Conservation (phyloP, 2,113 vertebrate genomes). For the Ivindomyrus marchei region DNA sequence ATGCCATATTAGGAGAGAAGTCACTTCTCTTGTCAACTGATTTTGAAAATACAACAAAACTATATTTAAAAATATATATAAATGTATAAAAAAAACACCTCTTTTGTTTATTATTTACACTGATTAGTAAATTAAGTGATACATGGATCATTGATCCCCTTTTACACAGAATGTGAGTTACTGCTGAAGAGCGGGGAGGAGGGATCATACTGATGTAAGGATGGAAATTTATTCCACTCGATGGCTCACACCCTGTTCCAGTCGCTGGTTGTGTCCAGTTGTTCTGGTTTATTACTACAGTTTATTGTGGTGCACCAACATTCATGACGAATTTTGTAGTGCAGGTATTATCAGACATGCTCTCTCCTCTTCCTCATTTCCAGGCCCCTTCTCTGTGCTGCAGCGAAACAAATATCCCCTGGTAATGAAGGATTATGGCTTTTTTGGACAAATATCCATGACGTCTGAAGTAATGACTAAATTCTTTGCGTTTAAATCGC, state of each 20-base stretch:
- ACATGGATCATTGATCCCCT: not conserved
- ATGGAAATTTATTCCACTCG: not conserved
- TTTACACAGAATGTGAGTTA: not conserved
- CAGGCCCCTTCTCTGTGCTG: not conserved
- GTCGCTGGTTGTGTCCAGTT: not conserved
- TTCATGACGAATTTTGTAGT: not conserved
- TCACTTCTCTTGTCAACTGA: not conserved
- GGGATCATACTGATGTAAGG: not conserved
- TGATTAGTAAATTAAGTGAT: not conserved
- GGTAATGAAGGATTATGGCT: conserved; percentile 40
- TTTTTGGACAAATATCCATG: conserved; percentile 45
- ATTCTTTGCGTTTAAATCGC: conserved; percentile 44
- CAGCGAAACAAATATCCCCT: conserved; percentile 24
- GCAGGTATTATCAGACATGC: not conserved
- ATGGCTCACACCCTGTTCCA: not conserved
- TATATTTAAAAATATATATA: not conserved
- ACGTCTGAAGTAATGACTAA: conserved; percentile 42
- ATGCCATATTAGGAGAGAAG: not conserved
- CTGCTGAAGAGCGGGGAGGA: not conserved
- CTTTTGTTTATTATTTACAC: not conserved
- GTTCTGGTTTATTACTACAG: not conserved
- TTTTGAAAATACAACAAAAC: not conserved
- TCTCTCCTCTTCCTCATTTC: not conserved
- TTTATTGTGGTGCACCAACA: not conserved
- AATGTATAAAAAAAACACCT: no score